These are phyloP conservation scores for Galaxea fascicularis DNA, from an alignment of 92 coral and sea anemone species.

Conservation along the genomic window DNA sequence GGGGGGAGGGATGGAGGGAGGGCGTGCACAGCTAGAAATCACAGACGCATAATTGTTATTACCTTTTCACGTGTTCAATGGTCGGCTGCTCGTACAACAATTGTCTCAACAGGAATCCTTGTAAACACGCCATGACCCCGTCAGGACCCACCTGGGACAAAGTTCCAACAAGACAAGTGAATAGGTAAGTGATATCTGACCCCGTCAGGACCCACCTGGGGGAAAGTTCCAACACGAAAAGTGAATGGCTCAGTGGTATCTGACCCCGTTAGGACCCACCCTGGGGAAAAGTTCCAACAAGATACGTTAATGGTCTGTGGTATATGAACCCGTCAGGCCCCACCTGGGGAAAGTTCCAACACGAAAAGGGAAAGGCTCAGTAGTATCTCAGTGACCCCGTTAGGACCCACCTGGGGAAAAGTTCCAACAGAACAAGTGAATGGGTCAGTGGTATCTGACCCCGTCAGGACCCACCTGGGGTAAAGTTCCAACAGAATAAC, in stretches of 20 bases:
- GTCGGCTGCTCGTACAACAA: conserved; percentile 63
- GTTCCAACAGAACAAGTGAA: neutral
- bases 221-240: neutral
- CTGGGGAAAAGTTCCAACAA: conserved; percentile 17
- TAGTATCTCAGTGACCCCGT: too few relatives aligned
- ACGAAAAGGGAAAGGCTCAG: too few relatives aligned
- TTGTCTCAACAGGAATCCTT: conserved; percentile 74
- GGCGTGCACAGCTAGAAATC: too few relatives aligned
- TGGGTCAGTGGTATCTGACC: conserved; percentile 29
- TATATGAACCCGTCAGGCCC: conserved; percentile 87
- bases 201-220: conserved; percentile 84
- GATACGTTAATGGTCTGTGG: too few relatives aligned
- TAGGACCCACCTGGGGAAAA: conserved; percentile 75
- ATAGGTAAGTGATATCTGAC: conserved; percentile 30
- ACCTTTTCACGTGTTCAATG: conserved; percentile 48
- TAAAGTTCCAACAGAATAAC: too few relatives aligned
- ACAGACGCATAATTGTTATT: neutral
- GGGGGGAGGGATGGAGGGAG: too few relatives aligned
- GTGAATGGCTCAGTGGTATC: too few relatives aligned
- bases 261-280: too few relatives aligned
- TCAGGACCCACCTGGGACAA: conserved; percentile 77
- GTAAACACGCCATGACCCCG: conserved; percentile 85
- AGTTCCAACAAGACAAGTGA: neutral
- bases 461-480: too few relatives aligned
- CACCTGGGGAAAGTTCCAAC: conserved; percentile 44